Evolutionary conservation across 2,113 vertebrate genomes (phyloP).

Genomic region (Pantherophis guttatus): DNA sequence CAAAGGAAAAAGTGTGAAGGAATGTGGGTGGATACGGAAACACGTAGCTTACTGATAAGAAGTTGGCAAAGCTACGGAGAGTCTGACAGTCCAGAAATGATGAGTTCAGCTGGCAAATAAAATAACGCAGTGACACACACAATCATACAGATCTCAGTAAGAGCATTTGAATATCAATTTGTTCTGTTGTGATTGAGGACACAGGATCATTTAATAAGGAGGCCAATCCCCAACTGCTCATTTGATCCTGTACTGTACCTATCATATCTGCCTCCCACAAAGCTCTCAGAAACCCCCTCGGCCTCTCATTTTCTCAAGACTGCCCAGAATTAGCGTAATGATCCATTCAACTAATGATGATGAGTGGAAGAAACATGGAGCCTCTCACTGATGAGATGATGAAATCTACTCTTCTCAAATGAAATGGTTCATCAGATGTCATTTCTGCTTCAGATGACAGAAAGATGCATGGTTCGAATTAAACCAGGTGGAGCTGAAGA

Average conservation of each 20-base stretch:
- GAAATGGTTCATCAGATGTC: not conserved
- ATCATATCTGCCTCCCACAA: slow-evolving; percentile 34
- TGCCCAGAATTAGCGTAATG: not conserved
- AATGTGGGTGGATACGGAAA: too few species aligned
- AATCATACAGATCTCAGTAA: slow-evolving; percentile 28
- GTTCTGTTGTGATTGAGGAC: slow-evolving; percentile 41
- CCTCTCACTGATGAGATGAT: not conserved
- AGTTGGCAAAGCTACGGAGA: too few species aligned
- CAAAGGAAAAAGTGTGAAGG: too few species aligned
- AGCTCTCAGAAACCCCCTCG: fast-evolving
- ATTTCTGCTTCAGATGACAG: not conserved
- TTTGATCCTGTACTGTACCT: slow-evolving; percentile 14
- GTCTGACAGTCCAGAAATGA: too few species aligned
- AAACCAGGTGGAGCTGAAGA: not conserved
- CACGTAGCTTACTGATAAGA: too few species aligned
- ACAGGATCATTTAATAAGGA: slow-evolving; percentile 29
- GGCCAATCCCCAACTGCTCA: slow-evolving; percentile 5
- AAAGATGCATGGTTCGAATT: not conserved
- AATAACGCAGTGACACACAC: too few species aligned
- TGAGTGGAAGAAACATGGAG: fast-evolving
- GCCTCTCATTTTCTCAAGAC: not conserved
- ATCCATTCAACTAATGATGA: not conserved
- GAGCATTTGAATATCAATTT: slow-evolving; percentile 32
- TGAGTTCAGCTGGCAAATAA: too few species aligned
- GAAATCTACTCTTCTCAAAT: not conserved